Evolutionary conservation across 2,113 vertebrate species (phyloP).

Genomic region (Nestor notabilis): DNA sequence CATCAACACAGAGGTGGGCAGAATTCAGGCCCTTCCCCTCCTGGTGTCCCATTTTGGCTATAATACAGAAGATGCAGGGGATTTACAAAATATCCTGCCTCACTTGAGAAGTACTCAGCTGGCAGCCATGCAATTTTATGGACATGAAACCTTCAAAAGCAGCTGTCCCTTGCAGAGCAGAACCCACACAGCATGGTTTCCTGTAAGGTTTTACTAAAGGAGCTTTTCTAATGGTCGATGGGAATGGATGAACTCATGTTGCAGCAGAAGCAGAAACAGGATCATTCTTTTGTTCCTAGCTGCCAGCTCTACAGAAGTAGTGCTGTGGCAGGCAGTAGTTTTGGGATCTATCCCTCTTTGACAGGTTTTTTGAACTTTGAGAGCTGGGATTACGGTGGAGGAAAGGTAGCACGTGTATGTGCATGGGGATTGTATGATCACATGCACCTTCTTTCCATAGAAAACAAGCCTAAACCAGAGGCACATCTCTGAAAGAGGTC

Average conservation of each 20-base stretch:
- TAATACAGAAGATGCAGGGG: background rate
- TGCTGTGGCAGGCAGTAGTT: background rate
- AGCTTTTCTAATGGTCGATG: background rate
- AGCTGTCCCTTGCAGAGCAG: background rate
- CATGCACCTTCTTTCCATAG: background rate
- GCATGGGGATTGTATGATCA: background rate
- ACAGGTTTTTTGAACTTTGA: background rate
- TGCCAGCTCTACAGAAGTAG: rapidly evolving
- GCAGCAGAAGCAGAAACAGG: background rate
- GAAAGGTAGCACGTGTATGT: background rate
- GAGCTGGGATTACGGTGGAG: background rate
- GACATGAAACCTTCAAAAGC: background rate
- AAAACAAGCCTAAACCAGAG: background rate
- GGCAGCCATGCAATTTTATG: background rate
- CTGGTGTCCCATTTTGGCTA: background rate
- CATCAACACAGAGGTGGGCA: no score
- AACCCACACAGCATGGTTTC: background rate
- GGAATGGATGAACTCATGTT: background rate
- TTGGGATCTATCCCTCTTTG: background rate
- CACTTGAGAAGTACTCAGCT: background rate
- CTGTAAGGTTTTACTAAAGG: background rate
- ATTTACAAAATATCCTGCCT: background rate
- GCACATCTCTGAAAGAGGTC: background rate
- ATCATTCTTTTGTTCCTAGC: background rate
- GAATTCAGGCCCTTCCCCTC: background rate